These are phyloP conservation scores for Holcopasites calliopsidis DNA, from an alignment of 1,140 invertebrate species.

Conservation along the genomic window DNA sequence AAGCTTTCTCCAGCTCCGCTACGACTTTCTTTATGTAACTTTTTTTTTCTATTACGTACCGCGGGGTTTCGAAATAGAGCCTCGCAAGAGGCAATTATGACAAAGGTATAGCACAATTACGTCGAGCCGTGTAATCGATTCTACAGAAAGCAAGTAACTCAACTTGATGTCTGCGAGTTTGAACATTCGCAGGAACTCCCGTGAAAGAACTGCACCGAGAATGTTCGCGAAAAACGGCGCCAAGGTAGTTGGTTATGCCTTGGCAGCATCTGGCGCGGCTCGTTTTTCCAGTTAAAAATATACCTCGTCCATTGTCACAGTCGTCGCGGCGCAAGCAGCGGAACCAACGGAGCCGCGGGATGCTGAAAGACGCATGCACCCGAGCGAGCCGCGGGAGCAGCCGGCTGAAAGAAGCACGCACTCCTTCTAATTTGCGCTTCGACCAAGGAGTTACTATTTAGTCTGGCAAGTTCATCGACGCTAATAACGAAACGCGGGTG, in stretches of 20 bases:
- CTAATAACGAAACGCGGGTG: constrained; percentile 34
- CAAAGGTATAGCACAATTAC: no score
- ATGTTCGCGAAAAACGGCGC: not conserved
- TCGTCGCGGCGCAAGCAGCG: not conserved
- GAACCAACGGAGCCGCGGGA: not conserved
- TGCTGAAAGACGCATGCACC: not conserved
- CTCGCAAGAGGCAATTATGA: not conserved
- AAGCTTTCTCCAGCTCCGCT: not conserved
- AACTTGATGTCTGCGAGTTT: not conserved
- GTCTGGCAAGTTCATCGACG: constrained; percentile 59
- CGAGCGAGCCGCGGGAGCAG: not conserved
- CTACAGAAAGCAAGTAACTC: not conserved
- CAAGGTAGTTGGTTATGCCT: not conserved
- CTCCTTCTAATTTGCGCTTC: constrained; percentile 8
- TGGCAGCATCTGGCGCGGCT: constrained; percentile 24
- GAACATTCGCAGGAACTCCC: no score
- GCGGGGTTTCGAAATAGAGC: not conserved
- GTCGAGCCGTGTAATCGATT: no score
- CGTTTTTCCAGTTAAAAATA: constrained; percentile 63
- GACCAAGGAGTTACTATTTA: constrained; percentile 23
- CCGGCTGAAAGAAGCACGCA: not conserved
- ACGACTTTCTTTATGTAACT: not conserved
- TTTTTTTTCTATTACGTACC: not conserved
- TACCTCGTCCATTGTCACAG: constrained; percentile 28
- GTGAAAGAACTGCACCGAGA: no score